phyloP scores from a whole-genome alignment of 1,140 invertebrate genomes.

The Macrocentrus cingulum region DNA sequence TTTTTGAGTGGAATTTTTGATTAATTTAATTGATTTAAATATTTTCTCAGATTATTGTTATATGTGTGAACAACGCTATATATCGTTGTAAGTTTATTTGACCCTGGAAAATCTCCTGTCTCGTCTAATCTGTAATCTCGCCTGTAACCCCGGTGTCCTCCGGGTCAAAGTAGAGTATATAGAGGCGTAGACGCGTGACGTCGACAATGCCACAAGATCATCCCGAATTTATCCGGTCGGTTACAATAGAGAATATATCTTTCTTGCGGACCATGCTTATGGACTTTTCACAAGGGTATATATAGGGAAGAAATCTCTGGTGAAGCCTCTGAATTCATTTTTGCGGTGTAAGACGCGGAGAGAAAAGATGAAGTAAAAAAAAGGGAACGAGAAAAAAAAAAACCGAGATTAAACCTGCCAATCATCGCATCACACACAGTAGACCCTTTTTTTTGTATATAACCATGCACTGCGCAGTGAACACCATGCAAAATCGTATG shows the following conservation, averaged over 20 bases:
- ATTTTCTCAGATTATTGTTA: too few species aligned
- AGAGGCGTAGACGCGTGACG: conserved; percentile 15
- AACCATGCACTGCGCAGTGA: too few species aligned
- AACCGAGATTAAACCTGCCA: conserved; percentile 32
- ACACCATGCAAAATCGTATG: too few species aligned
- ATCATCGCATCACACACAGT: conserved; percentile 25
- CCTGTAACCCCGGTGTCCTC: too few species aligned
- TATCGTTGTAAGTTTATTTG: too few species aligned
- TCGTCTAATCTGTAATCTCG: too few species aligned
- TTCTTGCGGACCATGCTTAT: conserved; percentile 15
- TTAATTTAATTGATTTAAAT: too few species aligned
- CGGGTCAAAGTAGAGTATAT: too few species aligned
- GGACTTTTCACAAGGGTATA: background rate
- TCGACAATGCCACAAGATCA: conserved; percentile 26
- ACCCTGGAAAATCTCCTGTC: too few species aligned
- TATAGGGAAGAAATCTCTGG: background rate
- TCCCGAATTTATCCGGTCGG: conserved; percentile 25
- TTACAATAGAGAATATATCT: conserved; percentile 22
- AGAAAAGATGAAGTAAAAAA: conserved; percentile 9
- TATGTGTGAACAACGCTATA: too few species aligned
- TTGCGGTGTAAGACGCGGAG: conserved; percentile 3
- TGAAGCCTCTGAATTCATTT: conserved; percentile 2
- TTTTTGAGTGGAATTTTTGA: too few species aligned
- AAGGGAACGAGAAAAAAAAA: conserved; percentile 1
- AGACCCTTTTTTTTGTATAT: conserved; percentile 15